phyloP scores from a whole-genome alignment of 1,140 invertebrate genomes.

The Chironomus striatipennis region DNA sequence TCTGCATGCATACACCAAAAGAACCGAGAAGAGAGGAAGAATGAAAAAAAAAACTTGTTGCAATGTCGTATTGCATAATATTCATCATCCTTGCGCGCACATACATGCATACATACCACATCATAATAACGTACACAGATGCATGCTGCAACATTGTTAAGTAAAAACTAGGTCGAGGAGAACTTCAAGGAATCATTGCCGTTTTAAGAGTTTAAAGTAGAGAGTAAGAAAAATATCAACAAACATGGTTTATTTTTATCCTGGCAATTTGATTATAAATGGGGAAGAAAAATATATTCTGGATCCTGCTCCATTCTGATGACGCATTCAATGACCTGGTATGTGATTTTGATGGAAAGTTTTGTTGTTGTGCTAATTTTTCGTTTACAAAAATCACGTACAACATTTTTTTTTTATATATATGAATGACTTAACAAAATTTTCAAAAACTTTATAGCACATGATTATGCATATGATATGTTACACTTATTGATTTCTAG shows the following conservation, averaged over 20 bases:
- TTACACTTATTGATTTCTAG: too few relatives aligned
- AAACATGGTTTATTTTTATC: conserved; percentile 9
- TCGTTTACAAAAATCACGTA: too few relatives aligned
- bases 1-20: background rate
- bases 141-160: background rate
- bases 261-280: background rate
- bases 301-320: background rate
- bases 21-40: background rate
- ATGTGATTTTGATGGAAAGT: background rate
- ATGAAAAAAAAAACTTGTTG: conserved; percentile 1
- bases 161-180: background rate
- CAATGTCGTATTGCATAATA: conserved; percentile 11
- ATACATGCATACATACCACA: background rate
- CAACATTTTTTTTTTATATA: too few relatives aligned
- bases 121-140: background rate
- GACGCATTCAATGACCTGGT: conserved; percentile 4
- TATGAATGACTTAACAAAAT: too few relatives aligned
- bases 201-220: background rate
- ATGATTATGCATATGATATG: too few relatives aligned
- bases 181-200: background rate
- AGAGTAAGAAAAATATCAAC: background rate
- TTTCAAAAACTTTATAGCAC: too few relatives aligned
- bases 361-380: too few relatives aligned
- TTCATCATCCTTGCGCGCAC: background rate
- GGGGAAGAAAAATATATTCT: background rate